phyloP scores from a whole-genome alignment of 2,113 vertebrate genomes.

The Promerops cafer region DNA sequence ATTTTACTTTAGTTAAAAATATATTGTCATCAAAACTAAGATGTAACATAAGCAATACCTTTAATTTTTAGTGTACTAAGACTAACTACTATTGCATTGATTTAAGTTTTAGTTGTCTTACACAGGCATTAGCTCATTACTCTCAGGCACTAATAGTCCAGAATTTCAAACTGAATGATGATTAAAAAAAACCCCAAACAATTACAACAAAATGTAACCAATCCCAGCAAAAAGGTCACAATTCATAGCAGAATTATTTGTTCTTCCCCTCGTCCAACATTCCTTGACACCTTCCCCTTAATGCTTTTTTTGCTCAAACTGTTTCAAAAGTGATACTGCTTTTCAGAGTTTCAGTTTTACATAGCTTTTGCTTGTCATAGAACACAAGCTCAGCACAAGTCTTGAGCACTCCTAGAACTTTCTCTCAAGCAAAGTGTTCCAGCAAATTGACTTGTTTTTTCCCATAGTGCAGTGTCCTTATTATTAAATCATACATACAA shows the following conservation, averaged over 20 bases:
- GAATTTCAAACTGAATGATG: neutral
- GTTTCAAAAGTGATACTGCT: neutral
- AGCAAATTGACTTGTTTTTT: neutral
- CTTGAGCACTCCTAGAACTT: neutral
- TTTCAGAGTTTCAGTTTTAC: neutral
- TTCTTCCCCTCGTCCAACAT: neutral
- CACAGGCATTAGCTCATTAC: neutral
- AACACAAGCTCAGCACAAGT: neutral
- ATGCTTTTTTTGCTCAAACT: neutral
- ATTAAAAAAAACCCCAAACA: neutral
- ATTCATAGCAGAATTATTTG: neutral
- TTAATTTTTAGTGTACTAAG: neutral
- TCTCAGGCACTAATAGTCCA: neutral
- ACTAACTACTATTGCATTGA: neutral
- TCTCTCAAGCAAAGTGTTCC: neutral
- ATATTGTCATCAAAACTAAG: neutral
- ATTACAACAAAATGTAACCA: neutral
- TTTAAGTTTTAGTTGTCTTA: neutral
- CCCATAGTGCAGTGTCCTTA: neutral
- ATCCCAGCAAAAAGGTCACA: neutral
- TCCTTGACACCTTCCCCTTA: neutral
- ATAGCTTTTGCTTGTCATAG: neutral
- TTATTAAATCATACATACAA: neutral
- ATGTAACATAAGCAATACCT: neutral
- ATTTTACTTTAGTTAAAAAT: neutral